These are phyloP conservation scores for Leptinotarsa haldemani DNA, from an alignment of 2,888 invertebrate genomes.

Conservation along the genomic window DNA sequence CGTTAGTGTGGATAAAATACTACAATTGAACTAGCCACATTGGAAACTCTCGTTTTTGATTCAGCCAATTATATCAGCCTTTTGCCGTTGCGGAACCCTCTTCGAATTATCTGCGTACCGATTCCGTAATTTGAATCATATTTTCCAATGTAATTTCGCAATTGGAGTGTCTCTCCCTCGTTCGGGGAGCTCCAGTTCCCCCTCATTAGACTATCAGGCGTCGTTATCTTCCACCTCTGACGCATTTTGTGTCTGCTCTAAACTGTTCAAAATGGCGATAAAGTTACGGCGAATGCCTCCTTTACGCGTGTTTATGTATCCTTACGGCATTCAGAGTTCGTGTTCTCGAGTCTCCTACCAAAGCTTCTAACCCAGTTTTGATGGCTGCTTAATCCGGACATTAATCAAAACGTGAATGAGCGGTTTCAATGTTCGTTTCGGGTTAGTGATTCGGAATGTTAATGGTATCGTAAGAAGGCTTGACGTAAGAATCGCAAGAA, in stretches of 20 bases:
- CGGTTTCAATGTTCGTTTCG: slow-evolving; percentile 6
- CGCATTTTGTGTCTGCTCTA: slow-evolving; percentile 60
- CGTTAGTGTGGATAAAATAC: no score
- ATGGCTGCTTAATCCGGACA: slow-evolving; percentile 57
- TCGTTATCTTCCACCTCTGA: slow-evolving; percentile 65
- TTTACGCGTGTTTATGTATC: slow-evolving; percentile 67
- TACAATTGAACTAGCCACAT: no score
- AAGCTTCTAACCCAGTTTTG: slow-evolving; percentile 58
- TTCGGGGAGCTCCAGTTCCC: slow-evolving; percentile 43
- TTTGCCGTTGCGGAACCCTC: slow-evolving; percentile 19
- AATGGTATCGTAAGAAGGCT: not conserved
- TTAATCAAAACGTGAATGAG: slow-evolving; percentile 55
- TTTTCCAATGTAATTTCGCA: slow-evolving; percentile 57
- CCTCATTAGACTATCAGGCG: slow-evolving; percentile 63
- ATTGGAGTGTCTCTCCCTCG: slow-evolving; percentile 51
- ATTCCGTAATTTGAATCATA: slow-evolving; percentile 55
- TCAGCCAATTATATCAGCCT: not conserved
- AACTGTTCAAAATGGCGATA: slow-evolving; percentile 62
- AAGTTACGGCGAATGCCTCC: slow-evolving; percentile 66
- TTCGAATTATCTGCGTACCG: slow-evolving; percentile 38
- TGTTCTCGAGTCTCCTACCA: slow-evolving; percentile 59
- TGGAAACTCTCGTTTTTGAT: no score
- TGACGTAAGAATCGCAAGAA: not conserved
- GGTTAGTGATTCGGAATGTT: not conserved
- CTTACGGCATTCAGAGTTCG: slow-evolving; percentile 62